A percentile compares a stretch with the other conserved stretches of the same genome.
Evolutionary conservation across 2,113 vertebrate species (phyloP).

Genomic region (Trachemys scripta): DNA sequence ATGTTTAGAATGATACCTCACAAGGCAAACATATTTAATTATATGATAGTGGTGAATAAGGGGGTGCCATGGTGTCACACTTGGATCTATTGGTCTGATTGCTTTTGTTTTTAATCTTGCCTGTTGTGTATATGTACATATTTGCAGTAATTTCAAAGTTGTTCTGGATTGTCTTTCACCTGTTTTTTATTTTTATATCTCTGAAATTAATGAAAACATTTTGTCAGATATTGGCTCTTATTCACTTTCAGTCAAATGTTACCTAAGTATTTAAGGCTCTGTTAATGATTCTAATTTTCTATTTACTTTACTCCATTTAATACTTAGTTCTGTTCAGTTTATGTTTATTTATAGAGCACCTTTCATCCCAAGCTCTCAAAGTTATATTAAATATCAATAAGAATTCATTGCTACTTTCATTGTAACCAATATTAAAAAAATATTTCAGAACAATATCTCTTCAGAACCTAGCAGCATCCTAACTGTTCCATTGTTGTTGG

Average conservation of each 20-base stretch:
- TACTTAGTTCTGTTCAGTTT: background rate
- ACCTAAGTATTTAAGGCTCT: background rate
- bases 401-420: background rate
- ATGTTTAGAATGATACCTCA: too few species aligned
- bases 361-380: constrained; percentile 42
- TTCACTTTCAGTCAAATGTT: background rate
- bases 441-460: background rate
- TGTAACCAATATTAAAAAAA: background rate
- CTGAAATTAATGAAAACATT: background rate
- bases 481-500: constrained; percentile 29
- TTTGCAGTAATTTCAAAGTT: background rate
- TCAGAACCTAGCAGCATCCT: constrained; percentile 58
- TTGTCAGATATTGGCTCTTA: background rate
- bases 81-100: background rate
- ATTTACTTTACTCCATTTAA: background rate
- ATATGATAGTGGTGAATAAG: too few species aligned
- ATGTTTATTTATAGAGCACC: background rate
- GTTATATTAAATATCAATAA: constrained; percentile 13
- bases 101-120: background rate
- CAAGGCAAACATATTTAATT: too few species aligned
- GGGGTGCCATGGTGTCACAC: background rate
- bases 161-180: background rate
- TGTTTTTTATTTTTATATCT: background rate
- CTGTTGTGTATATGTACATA: background rate
- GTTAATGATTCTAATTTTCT: background rate